Evolutionary conservation across 2,797 vertebrate species (phyloP), one percentile per base, ranked within the genome.

Genomic region (Silurus lanzhouensis): DNA sequence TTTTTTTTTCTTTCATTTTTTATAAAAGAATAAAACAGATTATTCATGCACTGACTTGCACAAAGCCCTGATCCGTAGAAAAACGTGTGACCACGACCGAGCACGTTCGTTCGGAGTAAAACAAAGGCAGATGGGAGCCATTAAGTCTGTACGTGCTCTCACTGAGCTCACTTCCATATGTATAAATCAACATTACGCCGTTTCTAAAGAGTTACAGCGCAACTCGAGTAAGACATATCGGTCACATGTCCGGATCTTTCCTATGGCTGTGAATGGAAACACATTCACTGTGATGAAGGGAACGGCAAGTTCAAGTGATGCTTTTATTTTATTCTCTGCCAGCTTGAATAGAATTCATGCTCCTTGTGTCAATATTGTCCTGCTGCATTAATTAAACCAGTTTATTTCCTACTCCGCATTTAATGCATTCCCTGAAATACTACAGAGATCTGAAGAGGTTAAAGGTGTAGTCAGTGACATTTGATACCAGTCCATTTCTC

Each of bases 51-150:
- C 10, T n/a, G 60, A 44, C 38, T 46, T 46, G 58, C 77, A 82
- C 80, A 82, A 68, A 31, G 12, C 38, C 22, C 63, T 46, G 86
- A 38, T 71, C 76, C 87, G 19, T 76, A n/a, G 27, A 80, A 82
- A 86, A 86, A 79, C 84, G 31, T 60, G 81, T 71, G 79, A 88
- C 82, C 87, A 82, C 80, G 85, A 87, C 52, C 80, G 86, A 84
- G 5, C 57, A 44, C 38, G 64, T 68, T 84, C 52, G 46, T 84
- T 86, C 63, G 83, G 63, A 78, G 80, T 46, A 79, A 76, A 31
- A 25, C 27, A 48, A 67, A 72, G 64, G 60, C 86, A 88, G 87
- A 88, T 88, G 86, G 87, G 57, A 90, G 81, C 58, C 52, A 87
- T 90, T 90, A 90, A 86, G 82, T 82, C 84, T 17, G 22, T 78